Percentiles rank a stretch among this genome's conserved stretches.
Evolutionary conservation across 2,113 vertebrate genomes (phyloP).

Genomic region (Abramis brama): DNA sequence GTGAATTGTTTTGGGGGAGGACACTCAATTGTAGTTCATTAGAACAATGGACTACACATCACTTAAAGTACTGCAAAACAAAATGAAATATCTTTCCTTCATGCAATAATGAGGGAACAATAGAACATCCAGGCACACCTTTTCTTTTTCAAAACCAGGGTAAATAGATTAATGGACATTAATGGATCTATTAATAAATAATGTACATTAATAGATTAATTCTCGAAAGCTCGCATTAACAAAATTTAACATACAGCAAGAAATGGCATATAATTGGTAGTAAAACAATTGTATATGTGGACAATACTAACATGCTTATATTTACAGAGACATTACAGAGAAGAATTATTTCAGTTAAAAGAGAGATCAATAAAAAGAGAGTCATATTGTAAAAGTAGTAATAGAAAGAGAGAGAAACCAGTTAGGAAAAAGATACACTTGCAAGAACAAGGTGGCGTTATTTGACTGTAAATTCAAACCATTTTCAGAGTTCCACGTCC

Average conservation of each 20-base stretch:
- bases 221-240: conserved; percentile 76
- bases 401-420: conserved; percentile 42
- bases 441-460: conserved; percentile 47
- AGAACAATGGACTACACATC: conserved; percentile 95
- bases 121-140: conserved; percentile 87
- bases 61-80: conserved; percentile 85
- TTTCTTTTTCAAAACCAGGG: conserved; percentile 75
- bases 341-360: conserved; percentile 55
- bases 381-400: conserved; percentile 17
- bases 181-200: no score
- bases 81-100: conserved; percentile 82
- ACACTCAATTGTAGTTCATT: conserved; percentile 88
- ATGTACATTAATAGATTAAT: not conserved
- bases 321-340: conserved; percentile 67
- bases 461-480: conserved; percentile 36
- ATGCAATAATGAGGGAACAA: conserved; percentile 95
- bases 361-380: conserved; percentile 30
- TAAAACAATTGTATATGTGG: conserved; percentile 77
- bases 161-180: conserved; percentile 62
- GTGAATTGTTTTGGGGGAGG: conserved; percentile 66
- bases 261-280: conserved; percentile 76
- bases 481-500: conserved; percentile 33
- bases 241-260: conserved; percentile 76
- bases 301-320: conserved; percentile 78
- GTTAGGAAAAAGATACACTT: conserved; percentile 32